Base-by-base conservation (phyloP, 2,797 vertebrate species). In the Steatocranus sp. region DNA sequence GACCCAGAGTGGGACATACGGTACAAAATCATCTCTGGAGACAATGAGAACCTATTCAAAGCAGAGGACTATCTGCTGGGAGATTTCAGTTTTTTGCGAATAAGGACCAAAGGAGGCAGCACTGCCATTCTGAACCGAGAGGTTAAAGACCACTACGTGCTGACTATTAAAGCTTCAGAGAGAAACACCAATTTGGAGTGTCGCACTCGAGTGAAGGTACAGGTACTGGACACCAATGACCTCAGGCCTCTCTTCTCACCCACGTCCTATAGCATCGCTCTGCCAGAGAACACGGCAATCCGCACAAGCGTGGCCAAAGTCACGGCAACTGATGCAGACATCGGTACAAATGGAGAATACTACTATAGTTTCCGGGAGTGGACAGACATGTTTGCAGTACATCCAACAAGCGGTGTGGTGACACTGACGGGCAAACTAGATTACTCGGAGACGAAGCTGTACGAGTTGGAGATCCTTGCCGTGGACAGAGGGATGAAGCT, bases 41-140 rank as follows among this genome's bases (percentile, higher is more conserved):
- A 99, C 95, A 98, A 92, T 81, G 99, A 99, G 90, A 99, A 99
- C 94, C 94, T 99, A 56, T 99, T 99, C 93, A 99, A 99, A 97
- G 98, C 98, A 6, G 99, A 99, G 94, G 99, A 99, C 84, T 96
- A 98, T 61, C 61, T 97, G 86, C 90, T 99, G 92, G 98, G 99
- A 89, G 97, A 99, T 94, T 99, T 99, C 91, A 99, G 98, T 93
- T 99, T 99, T 95, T 94, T 99, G 94, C 96, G 99, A 90, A 98
- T 99, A 97, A 95, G 99, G 96, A 99, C 99, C 97, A 99, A 99
- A 97, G 99, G 98, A 94, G 98, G 99, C 92, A 99, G 98, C 93
- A 98, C 98, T 77, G 97, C 98, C 92, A 99, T 98, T 93, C 97
- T 99, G 68, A 99, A 99, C 81, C 96, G 99, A 88, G 99, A 99